Base-by-base conservation (phyloP, 2,888 invertebrate species). In the Erebia epiphron region DNA sequence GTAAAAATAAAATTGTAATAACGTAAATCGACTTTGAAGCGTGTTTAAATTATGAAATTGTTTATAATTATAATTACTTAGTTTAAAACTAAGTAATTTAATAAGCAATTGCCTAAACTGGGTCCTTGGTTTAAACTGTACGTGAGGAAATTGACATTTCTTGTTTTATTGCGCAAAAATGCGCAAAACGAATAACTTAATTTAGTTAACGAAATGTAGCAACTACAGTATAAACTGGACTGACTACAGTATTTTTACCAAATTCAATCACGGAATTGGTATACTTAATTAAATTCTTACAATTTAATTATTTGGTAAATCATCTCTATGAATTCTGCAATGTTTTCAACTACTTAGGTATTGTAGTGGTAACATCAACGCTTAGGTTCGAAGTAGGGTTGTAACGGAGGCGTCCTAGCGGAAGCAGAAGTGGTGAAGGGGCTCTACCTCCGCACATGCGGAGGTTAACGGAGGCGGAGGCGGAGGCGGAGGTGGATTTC, bases 71-170 rank as follows among this genome's bases (percentile, higher is more conserved):
- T 35, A 35, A 5, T 35, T 35, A 35, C 35, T 35, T 35, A 35
- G 3, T 14, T 14, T 26, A 7, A 57, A 57, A 57, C 14, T 49
- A n/a, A n/a, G n/a, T n/a, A n/a, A n/a, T n/a, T n/a, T n/a, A 14
- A 7, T 14, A 57, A 14, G 35, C 21, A 26, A 26, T 35, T 57
- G 26, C 1, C 26, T 4, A 57, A 26, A 21, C 57, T 14, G 26
- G 52, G 52, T 52, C 52, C 52, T 52, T 52, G 16, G 16, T 16
- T 16, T 52, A 4, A 26, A 21, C 10, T 35, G 35, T 35, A 60
- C 58, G 58, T 60, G 58, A 60, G n/a, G 16, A 16, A 10, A 41
- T 60, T 60, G n/a, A 9, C 9, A 41, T 60, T 60, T 60, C 58
- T 58, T 60, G 58, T 60, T 41, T 3, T 41, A 10, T 60, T 60